These are phyloP conservation scores for Bubo blakistoni DNA, from an alignment of 2,113 vertebrate genomes.

Conservation along the genomic window DNA sequence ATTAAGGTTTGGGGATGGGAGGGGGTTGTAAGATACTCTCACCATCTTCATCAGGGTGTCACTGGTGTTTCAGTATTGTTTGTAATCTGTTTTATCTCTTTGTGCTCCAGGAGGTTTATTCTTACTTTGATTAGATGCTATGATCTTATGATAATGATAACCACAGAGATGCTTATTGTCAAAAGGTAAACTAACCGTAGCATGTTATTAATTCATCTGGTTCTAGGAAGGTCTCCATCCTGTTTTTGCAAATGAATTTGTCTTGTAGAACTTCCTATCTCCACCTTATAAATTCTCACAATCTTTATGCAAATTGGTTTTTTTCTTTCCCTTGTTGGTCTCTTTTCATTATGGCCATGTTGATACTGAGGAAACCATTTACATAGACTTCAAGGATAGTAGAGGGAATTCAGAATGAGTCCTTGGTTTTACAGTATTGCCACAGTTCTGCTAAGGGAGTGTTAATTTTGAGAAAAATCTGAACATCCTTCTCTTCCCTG, in stretches of 20 bases:
- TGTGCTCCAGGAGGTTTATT: neutral
- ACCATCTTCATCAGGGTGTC: neutral
- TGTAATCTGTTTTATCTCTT: neutral
- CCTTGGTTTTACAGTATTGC: neutral
- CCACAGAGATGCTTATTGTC: neutral
- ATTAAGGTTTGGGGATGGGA: neutral
- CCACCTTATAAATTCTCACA: neutral
- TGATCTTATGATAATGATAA: neutral
- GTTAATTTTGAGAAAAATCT: neutral
- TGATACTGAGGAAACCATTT: neutral
- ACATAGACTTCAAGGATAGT: neutral
- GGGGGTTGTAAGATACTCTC: neutral
- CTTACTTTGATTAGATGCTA: neutral
- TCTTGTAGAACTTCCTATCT: neutral
- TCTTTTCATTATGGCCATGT: neutral
- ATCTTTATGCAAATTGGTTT: neutral
- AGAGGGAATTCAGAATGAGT: neutral
- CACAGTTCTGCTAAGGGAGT: neutral
- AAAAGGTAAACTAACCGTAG: neutral
- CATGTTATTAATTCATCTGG: neutral
- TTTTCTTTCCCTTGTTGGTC: neutral
- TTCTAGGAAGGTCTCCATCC: neutral
- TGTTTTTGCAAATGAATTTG: neutral
- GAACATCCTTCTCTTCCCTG: neutral
- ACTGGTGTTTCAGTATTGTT: neutral